Evolutionary conservation across 37 sponge, comb jelly and placozoan species (phyloP).

Genomic region (Aplysina aerophoba): DNA sequence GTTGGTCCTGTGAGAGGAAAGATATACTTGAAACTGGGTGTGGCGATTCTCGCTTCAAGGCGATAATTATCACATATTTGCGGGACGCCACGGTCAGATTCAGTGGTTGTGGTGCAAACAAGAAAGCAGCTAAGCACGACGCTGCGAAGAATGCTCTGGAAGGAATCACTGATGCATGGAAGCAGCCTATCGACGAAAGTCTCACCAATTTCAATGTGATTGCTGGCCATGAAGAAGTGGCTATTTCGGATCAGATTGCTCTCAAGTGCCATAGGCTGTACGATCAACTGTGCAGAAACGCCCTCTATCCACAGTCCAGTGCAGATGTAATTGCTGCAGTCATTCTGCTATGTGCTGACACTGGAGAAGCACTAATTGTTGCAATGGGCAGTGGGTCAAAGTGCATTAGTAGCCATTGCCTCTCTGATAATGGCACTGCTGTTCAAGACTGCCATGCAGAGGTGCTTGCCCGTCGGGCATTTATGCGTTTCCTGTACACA

Average conservation of each 20-base stretch:
- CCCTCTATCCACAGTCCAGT: constrained; percentile 1
- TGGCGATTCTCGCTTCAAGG: too few relatives aligned
- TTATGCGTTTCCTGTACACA: constrained; percentile 15
- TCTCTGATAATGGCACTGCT: not conserved
- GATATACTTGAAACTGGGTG: too few relatives aligned
- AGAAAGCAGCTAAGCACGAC: too few relatives aligned
- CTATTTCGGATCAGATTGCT: not conserved
- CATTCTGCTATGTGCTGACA: not conserved
- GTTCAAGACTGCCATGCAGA: constrained; percentile 24
- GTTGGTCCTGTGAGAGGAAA: too few relatives aligned
- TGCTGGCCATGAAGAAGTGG: not conserved
- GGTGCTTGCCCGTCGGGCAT: constrained; percentile 7
- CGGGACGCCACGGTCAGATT: too few relatives aligned
- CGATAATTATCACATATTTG: too few relatives aligned
- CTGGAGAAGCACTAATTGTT: not conserved
- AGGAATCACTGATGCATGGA: not conserved
- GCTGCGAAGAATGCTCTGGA: too few relatives aligned
- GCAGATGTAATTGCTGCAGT: constrained; percentile 29
- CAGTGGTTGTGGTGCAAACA: too few relatives aligned
- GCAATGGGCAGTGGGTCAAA: constrained; percentile 23
- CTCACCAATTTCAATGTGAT: too few relatives aligned
- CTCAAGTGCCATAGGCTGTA: not conserved
- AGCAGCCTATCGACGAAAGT: not conserved
- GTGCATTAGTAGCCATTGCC: not conserved
- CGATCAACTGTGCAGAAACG: not conserved